Evolutionary conservation across 2,113 vertebrate species (phyloP), one percentile per base, ranked within the genome.

Genomic region (Elaphurus davidianus): DNA sequence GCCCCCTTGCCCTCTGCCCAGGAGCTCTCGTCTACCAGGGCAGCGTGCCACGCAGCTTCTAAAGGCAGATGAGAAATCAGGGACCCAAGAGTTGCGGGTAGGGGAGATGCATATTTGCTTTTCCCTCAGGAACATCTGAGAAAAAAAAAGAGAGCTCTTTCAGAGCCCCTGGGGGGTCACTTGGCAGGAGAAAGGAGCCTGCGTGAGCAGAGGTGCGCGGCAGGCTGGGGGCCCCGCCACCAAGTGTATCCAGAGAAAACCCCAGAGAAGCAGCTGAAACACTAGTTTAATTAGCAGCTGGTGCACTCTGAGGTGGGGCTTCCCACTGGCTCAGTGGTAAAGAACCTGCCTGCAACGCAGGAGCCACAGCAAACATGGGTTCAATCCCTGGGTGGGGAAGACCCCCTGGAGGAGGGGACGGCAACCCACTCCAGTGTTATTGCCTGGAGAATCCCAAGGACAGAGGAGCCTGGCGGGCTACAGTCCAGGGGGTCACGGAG

Each of bases 1-100:
- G 40, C 36, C 21, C 50, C 1, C 0, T 17, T 7, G 3, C 40
- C 40, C 33, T 12, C 59, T 52, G 33, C 2, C 36, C 0, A 0
- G 52, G 86, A 8, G 43, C 43, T 17, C 15, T 79, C 3, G 12
- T 27, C 52, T n/a, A 0, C 71, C n/a, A 3, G 10, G 6, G 83
- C 15, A 60, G 57, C 15, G 52, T 7, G 15, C 23, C 17, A 4
- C 6, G 21, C 9, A 43, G 33, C 19, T 43, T 83, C 71, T 11
- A 52, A 45, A 15, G 14, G 55, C 5, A 7, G 47, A n/a, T 10
- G n/a, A 52, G 59, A 23, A 5, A 3, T 43, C 45, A 25, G 55
- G 30, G 27, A 25, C 50, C 13, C n/a, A 0, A 15, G 14, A 10
- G 43, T 7, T 10, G 1, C 1, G 4, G 59, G 36, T 8, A 16